These are phyloP conservation scores for Gasteruption jaculator DNA, from an alignment of 2,888 invertebrate genomes.

Conservation along the genomic window DNA sequence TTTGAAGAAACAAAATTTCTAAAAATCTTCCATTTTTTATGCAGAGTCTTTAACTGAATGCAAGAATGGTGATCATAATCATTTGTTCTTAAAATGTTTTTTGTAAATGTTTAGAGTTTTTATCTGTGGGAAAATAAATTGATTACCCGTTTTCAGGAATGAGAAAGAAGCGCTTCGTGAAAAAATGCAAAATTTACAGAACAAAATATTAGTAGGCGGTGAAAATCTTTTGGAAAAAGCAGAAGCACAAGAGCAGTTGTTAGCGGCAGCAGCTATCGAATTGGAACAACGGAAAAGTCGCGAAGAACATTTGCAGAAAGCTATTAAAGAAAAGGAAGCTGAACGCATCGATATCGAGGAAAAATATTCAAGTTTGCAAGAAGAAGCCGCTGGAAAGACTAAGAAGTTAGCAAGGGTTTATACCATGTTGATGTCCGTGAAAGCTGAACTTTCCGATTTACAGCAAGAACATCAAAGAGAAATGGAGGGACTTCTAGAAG, in stretches of 20 bases:
- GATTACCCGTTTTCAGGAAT: conserved; percentile 51
- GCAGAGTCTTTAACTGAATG: too few species aligned
- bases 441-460: conserved; percentile 79
- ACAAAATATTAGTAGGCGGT: conserved; percentile 95
- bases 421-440: conserved; percentile 79
- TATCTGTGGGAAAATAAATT: too few species aligned
- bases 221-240: conserved; percentile 97
- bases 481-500: conserved; percentile 93
- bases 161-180: conserved; percentile 81
- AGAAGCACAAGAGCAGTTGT: conserved; percentile 82
- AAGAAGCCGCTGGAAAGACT: conserved; percentile 89
- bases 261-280: conserved; percentile 83
- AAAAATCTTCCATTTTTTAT: conserved; percentile 11
- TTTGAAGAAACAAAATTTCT: conserved; percentile 2
- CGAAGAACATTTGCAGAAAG: conserved; percentile 76
- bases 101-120: not conserved
- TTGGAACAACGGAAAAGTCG: conserved; percentile 72
- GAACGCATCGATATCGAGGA: conserved; percentile 92
- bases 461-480: conserved; percentile 95
- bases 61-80: conserved; percentile 17
- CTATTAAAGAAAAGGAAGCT: conserved; percentile 85
- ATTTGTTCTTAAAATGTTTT: conserved; percentile 21
- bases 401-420: conserved; percentile 89
- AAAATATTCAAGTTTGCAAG: conserved; percentile 89
- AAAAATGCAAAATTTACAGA: conserved; percentile 85